phyloP scores from a whole-genome alignment of 92 coral and sea anemone species.

The Hydrozoanthus gracilis region DNA sequence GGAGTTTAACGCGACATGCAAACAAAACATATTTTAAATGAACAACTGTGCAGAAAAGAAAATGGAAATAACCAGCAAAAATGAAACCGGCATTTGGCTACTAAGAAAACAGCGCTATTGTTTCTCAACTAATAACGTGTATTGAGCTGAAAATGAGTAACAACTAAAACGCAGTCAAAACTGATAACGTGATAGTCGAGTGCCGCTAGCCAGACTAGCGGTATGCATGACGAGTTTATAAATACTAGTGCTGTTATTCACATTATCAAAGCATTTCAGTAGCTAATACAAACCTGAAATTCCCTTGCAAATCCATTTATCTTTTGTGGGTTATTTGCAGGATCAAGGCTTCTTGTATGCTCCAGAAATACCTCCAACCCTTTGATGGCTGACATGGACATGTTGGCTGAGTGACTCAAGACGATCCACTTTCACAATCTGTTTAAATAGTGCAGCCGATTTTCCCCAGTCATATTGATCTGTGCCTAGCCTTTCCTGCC shows the following conservation, averaged over 20 bases:
- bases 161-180: too few species aligned
- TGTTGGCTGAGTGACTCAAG: background rate
- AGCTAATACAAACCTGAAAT: slow-evolving; percentile 73
- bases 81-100: too few species aligned
- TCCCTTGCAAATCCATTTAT: slow-evolving; percentile 91
- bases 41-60: too few species aligned
- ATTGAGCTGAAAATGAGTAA: too few species aligned
- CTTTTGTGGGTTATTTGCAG: slow-evolving; percentile 63
- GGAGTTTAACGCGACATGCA: background rate
- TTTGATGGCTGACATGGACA: slow-evolving; percentile 39
- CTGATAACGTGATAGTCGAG: background rate
- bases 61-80: too few species aligned
- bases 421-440: background rate
- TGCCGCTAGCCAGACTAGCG: too few species aligned
- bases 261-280: background rate
- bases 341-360: slow-evolving; percentile 71
- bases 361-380: slow-evolving; percentile 66
- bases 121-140: too few species aligned
- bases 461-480: slow-evolving; percentile 5
- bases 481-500: background rate
- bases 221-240: background rate
- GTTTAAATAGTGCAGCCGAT: background rate
- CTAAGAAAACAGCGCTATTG: too few species aligned
- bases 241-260: background rate
- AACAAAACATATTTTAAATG: too few species aligned